Percentiles rank a stretch among this genome's conserved stretches.
Evolutionary conservation across 2,797 vertebrate species (phyloP).

Genomic region (Rhinatrema bivittatum): DNA sequence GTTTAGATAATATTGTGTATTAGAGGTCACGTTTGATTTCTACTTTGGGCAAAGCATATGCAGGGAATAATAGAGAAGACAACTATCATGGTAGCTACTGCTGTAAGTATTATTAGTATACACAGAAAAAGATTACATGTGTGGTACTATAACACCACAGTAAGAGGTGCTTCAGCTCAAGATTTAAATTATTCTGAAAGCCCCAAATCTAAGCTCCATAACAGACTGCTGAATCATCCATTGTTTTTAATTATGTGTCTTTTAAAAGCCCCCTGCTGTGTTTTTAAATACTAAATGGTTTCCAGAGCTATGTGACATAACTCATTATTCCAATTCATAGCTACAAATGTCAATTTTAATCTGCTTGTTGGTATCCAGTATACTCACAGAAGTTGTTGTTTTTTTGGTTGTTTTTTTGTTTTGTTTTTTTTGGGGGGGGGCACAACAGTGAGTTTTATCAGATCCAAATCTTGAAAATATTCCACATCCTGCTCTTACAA

Average conservation of each 20-base stretch:
- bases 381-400: no score
- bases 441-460: no score
- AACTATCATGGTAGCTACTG: constrained; percentile 1
- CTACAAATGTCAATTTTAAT: constrained; percentile 44
- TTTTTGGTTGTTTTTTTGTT: no score
- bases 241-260: constrained; percentile 61
- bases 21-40: no score
- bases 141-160: constrained; percentile 19
- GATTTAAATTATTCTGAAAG: constrained; percentile 45
- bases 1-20: no score
- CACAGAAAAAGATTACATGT: constrained; percentile 20
- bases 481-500: no score
- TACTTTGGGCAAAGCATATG: no score
- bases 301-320: constrained; percentile 47
- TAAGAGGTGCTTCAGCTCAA: constrained; percentile 30
- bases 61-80: no score
- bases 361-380: constrained; percentile 39
- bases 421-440: no score
- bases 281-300: constrained; percentile 55
- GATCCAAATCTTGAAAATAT: no score
- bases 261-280: constrained; percentile 53
- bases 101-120: constrained; percentile 12
- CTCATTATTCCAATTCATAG: constrained; percentile 49
- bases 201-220: constrained; percentile 43
- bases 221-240: constrained; percentile 39